These are phyloP conservation scores for Tursiops truncatus DNA, from an alignment of 2,113 vertebrate genomes.

Conservation along the genomic window DNA sequence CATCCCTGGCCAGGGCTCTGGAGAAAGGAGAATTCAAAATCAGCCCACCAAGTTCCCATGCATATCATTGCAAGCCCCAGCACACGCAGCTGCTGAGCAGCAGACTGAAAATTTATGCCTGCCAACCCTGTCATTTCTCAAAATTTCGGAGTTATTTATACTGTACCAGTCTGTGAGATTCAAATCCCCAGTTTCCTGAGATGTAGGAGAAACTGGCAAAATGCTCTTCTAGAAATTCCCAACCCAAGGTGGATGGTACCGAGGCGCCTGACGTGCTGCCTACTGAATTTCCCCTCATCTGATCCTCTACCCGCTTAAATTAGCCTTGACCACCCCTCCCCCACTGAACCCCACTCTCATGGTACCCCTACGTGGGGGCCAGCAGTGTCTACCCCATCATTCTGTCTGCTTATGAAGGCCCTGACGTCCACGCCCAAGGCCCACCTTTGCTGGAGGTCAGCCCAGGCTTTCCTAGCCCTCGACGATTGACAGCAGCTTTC, in stretches of 20 bases:
- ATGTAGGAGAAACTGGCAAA: constrained; percentile 30
- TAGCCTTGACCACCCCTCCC: neutral
- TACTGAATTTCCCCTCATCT: neutral
- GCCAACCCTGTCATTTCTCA: constrained; percentile 71
- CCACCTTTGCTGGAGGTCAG: neutral
- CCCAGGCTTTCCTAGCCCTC: neutral
- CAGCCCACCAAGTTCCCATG: constrained; percentile 6
- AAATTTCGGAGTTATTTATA: constrained; percentile 68
- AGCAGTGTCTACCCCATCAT: neutral
- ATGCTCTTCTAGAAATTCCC: constrained; percentile 53
- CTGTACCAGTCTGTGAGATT: constrained; percentile 17
- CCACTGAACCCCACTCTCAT: neutral
- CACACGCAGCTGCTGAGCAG: constrained; percentile 25
- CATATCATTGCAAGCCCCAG: neutral
- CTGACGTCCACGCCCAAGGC: neutral
- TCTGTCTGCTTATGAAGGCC: neutral
- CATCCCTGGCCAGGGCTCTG: neutral
- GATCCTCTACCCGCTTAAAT: neutral
- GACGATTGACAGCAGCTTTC: neutral
- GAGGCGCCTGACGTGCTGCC: neutral
- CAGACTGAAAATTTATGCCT: constrained; percentile 58
- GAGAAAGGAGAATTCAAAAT: constrained; percentile 40
- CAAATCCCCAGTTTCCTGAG: constrained; percentile 51
- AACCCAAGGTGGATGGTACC: neutral
- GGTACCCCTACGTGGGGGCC: neutral